Base-by-base conservation (phyloP, 2,888 invertebrate species). In the Apeira syringaria region DNA sequence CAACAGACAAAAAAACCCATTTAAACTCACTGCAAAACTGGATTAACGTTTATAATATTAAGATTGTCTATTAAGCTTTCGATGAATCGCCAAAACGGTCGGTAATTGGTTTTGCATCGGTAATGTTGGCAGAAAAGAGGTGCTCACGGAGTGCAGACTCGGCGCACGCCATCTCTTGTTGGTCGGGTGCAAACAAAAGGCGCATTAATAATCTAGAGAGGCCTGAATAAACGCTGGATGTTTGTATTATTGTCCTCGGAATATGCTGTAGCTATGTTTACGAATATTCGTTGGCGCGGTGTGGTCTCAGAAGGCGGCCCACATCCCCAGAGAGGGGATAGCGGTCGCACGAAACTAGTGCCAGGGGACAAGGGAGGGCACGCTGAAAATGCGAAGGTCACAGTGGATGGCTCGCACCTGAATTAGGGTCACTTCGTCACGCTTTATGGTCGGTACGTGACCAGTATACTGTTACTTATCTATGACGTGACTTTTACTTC, bases 361-460 rank as follows among this genome's bases (percentile, higher is more conserved):
- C 67, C 74, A 64, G 58, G 78, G 80, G 76, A 76, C 73, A 61
- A 56, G 76, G 75, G 77, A 75, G 65, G 61, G 63, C 60, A 72
- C 64, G 52, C 68, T 58, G 63, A 75, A 83, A 83, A 82, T 84
- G 83, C 72, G 80, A 85, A 86, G 83, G 83, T 83, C 77, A 75
- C 64, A 65, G 66, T 68, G 75, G 79, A 81, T 83, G 81, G 81
- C 73, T 74, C 67, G 77, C 74, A 74, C 75, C 77, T 77, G 69
- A 76, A 80, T 80, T 79, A 80, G 76, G 80, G 78, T 79, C 76
- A 80, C 74, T 77, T 69, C 63, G 72, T 70, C 76, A 76, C 74
- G 69, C 61, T 75, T 80, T 77, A 79, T 78, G 72, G 71, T 72
- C 70, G 53, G 66, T 69, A 79, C 79, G 76, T 78, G n/a, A n/a